Conservation (phyloP, 1,140 invertebrate genomes). For the Physella acuta region DNA sequence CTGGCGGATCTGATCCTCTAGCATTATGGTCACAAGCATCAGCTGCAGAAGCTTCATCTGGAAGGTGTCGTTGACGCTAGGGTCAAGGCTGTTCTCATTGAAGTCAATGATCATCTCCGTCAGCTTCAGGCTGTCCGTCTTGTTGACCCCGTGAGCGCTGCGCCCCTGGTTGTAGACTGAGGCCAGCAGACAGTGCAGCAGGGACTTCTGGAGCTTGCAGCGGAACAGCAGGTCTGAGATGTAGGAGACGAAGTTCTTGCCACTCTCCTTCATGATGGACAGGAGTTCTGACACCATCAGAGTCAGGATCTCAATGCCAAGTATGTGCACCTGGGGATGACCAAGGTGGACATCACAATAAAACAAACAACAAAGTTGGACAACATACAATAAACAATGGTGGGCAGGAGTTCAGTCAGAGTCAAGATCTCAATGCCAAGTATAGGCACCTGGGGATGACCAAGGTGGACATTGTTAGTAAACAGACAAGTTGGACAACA, state of each 20-base stretch:
- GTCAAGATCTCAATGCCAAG: conserved; percentile 72
- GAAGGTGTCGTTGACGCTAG: conserved; percentile 75
- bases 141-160: conserved; percentile 20
- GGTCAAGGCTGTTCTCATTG: conserved; percentile 69
- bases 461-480: not conserved
- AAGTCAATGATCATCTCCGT: conserved; percentile 82
- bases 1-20: conserved; percentile 71
- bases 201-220: conserved; percentile 86
- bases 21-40: conserved; percentile 73
- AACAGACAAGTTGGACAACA: too few species aligned
- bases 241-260: conserved; percentile 78
- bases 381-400: too few species aligned
- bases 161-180: conserved; percentile 71
- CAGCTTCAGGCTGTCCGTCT: conserved; percentile 64
- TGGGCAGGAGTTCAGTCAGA: conserved; percentile 74
- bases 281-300: conserved; percentile 77
- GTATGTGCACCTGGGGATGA: conserved; percentile 20
- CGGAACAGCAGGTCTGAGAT: conserved; percentile 78
- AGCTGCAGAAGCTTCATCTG: conserved; percentile 76
- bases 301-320: conserved; percentile 72
- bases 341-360: not conserved
- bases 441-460: conserved; percentile 75
- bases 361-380: too few species aligned
- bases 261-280: conserved; percentile 80
- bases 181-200: conserved; percentile 80